Evolutionary conservation across 2,888 invertebrate genomes (phyloP).

Genomic region (Dynastes hyllus): DNA sequence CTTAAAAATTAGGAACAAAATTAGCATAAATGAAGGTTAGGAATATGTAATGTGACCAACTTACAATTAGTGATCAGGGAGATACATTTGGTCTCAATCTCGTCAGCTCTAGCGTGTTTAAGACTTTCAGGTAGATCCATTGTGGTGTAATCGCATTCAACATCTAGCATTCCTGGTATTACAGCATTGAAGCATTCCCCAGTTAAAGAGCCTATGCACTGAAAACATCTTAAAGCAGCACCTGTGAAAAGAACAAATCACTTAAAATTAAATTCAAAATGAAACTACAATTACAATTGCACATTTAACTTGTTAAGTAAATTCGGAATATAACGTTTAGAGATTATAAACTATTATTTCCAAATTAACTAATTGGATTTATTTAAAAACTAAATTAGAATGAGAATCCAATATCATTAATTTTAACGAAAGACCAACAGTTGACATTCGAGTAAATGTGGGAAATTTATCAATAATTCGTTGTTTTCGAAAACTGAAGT

Average conservation of each 20-base stretch:
- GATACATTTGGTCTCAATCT: neutral
- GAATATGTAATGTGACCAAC: neutral
- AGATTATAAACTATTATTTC: no score
- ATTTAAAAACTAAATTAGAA: no score
- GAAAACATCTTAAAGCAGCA: constrained; percentile 43
- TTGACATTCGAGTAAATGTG: no score
- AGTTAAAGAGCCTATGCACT: constrained; percentile 49
- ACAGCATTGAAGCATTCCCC: constrained; percentile 53
- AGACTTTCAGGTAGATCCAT: neutral
- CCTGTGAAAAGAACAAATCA: neutral
- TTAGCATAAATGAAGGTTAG: neutral
- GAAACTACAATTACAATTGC: no score
- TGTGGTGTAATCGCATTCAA: constrained; percentile 37
- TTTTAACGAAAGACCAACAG: no score
- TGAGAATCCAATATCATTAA: no score
- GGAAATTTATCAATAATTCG: no score
- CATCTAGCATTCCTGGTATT: constrained; percentile 46
- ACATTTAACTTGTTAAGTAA: no score
- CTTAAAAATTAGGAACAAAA: constrained; percentile 21
- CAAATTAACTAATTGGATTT: no score
- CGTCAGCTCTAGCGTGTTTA: neutral
- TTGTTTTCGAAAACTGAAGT: no score
- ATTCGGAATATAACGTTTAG: no score
- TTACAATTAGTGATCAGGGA: neutral
- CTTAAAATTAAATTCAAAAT: no score